Percentiles rank a stretch among this genome's conserved stretches.
These are phyloP conservation scores for Cerastis rubricosa DNA, from an alignment of 2,888 invertebrate species.

Conservation along the genomic window DNA sequence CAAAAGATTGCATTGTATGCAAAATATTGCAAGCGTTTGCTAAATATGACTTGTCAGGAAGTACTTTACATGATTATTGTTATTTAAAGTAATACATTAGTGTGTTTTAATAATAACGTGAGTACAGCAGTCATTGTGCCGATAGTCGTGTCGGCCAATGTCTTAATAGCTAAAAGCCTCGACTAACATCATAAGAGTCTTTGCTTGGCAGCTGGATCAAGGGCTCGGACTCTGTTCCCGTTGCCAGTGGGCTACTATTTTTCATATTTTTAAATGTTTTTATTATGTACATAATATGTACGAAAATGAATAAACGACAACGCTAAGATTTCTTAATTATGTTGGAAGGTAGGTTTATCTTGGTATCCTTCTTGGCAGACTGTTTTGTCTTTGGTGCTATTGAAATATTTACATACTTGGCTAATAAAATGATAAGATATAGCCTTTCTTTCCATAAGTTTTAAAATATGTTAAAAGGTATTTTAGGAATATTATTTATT, in stretches of 20 bases:
- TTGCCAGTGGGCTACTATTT: too few species aligned
- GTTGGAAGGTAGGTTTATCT: neutral
- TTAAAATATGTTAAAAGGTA: neutral
- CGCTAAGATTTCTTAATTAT: too few species aligned
- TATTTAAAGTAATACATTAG: neutral
- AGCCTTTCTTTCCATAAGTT: neutral
- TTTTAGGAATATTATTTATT: too few species aligned
- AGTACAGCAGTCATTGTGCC: too few species aligned
- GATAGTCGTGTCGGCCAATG: too few species aligned
- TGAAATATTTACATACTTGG: neutral
- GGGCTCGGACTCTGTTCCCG: too few species aligned
- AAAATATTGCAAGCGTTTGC: slow-evolving; percentile 18
- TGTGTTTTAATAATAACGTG: neutral
- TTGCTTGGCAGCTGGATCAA: too few species aligned
- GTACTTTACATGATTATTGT: slow-evolving; percentile 2
- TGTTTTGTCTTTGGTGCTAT: neutral
- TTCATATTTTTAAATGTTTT: too few species aligned
- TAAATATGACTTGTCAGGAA: slow-evolving; percentile 17
- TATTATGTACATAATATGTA: too few species aligned
- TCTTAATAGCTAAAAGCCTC: too few species aligned
- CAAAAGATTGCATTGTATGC: slow-evolving; percentile 42
- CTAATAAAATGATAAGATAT: neutral
- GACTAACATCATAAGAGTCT: too few species aligned
- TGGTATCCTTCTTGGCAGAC: neutral
- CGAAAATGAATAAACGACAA: too few species aligned